Base-by-base conservation (phyloP, 2,888 invertebrate species). In the Parelbella ahira region DNA sequence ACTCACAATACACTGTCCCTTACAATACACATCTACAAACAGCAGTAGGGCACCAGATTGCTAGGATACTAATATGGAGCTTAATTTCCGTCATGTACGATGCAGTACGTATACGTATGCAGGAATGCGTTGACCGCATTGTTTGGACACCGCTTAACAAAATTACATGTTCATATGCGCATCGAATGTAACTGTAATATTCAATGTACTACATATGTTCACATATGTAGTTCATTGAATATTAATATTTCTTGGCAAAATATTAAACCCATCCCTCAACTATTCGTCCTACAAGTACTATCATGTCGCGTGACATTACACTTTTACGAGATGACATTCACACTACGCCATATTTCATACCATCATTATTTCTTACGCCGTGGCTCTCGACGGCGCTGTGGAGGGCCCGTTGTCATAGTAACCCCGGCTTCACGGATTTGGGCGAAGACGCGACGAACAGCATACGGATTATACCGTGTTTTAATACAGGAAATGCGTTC, bases 281-380 rank as follows among this genome's bases (percentile, higher is more conserved):
- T 36, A 27, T 18, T 11, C 6, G n/a, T 28, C 8, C 19, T 5
- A 33, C n/a, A 41, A 7, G 18, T 39, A 32, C 12, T 7, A 23
- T 19, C 32, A 5, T 25, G 24, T 20, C 10, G 20, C 33, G 25
- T 33, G 25, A 33, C 19, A 13, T 20, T 24, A 27, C 27, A 41
- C 13, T 41, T 50, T 51, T 48, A 48, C 45, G 44, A 45, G 46
- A 43, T 10, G 28, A 37, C 33, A 39, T 44, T 51, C 47, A 43
- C 48, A 45, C 50, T 49, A 50, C 47, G 66, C 63, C 68, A 70
- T 77, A 72, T 79, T 75, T 78, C 70, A 62, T 64, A 58, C 57
- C 63, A 68, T 81, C 81, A 81, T 83, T 84, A 82, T 79, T 77
- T 75, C 65, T 69, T 68, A 44, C 64, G 67, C 70, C 66, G 65